Evolutionary conservation across 2,113 vertebrate species (phyloP), one percentile per base, ranked within the genome.

Genomic region (Cheirogaleus medius): DNA sequence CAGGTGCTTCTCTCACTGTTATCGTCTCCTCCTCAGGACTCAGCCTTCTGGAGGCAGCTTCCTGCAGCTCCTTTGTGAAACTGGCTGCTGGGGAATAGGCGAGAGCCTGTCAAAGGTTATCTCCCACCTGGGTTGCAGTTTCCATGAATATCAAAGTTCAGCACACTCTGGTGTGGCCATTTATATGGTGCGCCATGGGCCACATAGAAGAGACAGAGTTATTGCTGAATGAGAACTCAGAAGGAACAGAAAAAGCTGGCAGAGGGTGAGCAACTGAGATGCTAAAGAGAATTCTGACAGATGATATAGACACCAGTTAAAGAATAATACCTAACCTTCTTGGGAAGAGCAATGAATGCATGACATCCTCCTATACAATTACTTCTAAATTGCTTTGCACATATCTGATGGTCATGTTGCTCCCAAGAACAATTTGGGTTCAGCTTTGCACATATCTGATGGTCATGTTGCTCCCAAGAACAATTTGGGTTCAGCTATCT

Each of bases 1-100:
- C 99, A 99, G 99, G 98, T 99, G 99, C 98, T 98, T 98, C 98
- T 99, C 96, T 97, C 21, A 10, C 0, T 23, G 97, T 97, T 98
- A 95, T 94, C 96, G 1, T 60, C 85, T 86, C 64, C 96, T 96
- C 60, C 78, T 64, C 49, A 73, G 96, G 97, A 94, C 8, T 47
- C 91, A 2, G 52, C 42, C 96, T 86, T 74, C 0, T 37, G 94
- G 95, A 87, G 56, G 94, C 42, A 0, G 92, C 97, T 99, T 99
- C 99, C 99, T 98, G 98, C 47, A 29, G 34, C n/a, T 77, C 56
- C 74, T 63, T 1, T 95, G 95, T 80, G 96, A 96, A 93, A 94
- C 87, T 58, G 14, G 54, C 77, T 6, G 56, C 60, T 12, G 6
- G 63, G 49, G 85, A 73, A 68, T 18, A 12, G 81, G 42, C 83